Evolutionary conservation across 2,797 vertebrate species (phyloP).

Genomic region (Brachyrhaphis roseni): DNA sequence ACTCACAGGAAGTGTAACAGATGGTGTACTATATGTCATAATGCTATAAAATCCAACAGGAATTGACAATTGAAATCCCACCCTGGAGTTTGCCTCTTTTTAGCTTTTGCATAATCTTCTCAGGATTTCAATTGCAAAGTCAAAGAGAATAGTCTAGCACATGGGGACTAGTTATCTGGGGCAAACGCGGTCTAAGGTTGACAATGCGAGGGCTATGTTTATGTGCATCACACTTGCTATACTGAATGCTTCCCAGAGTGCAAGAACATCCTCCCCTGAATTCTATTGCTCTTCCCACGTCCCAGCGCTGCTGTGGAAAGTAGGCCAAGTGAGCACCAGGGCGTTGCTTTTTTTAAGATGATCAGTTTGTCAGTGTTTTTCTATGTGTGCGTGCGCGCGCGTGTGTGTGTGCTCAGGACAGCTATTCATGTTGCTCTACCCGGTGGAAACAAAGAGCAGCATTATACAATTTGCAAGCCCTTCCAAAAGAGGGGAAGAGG

Average conservation of each 20-base stretch:
- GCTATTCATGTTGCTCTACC: conserved; percentile 76
- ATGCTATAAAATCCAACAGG: conserved; percentile 79
- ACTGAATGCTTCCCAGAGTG: conserved; percentile 79
- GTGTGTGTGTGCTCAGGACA: conserved; percentile 69
- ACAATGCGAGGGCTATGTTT: conserved; percentile 81
- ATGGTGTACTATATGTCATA: conserved; percentile 80
- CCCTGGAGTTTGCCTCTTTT: conserved; percentile 78
- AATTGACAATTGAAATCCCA: conserved; percentile 81
- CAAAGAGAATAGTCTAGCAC: conserved; percentile 77
- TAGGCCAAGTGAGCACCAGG: conserved; percentile 83
- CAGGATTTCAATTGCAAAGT: conserved; percentile 82
- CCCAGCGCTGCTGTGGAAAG: conserved; percentile 80
- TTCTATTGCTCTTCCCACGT: conserved; percentile 80
- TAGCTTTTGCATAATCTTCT: conserved; percentile 80
- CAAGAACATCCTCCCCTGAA: conserved; percentile 80
- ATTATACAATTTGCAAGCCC: conserved; percentile 81
- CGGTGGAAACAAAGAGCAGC: conserved; percentile 79
- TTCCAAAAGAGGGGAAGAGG: conserved; percentile 71
- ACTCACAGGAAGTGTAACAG: conserved; percentile 69
- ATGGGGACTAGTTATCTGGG: conserved; percentile 81
- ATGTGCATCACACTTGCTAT: conserved; percentile 78
- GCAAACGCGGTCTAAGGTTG: conserved; percentile 80
- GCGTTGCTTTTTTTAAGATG: conserved; percentile 82
- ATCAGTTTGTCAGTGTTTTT: conserved; percentile 80
- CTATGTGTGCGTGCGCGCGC: neutral